Percentiles rank a stretch among this genome's conserved stretches.
Evolutionary conservation across 2,113 vertebrate species (phyloP).

Genomic region (Macquaria australasica): DNA sequence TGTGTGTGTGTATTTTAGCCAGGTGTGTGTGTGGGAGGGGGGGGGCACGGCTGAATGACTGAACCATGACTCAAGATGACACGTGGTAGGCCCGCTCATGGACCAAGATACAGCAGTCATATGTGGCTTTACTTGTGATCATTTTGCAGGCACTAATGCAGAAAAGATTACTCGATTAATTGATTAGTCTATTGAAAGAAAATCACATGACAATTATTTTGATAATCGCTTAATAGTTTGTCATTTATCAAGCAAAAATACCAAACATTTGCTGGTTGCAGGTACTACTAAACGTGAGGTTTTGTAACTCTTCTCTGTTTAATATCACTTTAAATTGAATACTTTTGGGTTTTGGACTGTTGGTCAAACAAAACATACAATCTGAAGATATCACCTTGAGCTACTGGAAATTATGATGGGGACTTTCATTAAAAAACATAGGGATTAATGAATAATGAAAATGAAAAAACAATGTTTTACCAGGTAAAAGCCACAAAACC

Average conservation of each 20-base stretch:
- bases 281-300: not conserved
- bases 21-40: conserved; percentile 37
- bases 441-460: not conserved
- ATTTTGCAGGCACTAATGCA: conserved; percentile 15
- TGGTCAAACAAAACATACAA: not conserved
- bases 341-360: not conserved
- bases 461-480: conserved; percentile 17
- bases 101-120: conserved; percentile 30
- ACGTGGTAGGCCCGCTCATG: conserved; percentile 15
- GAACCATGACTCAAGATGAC: conserved; percentile 65
- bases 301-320: not conserved
- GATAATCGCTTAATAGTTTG: not conserved
- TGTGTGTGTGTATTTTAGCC: conserved; percentile 56
- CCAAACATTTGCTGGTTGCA: not conserved
- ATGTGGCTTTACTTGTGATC: conserved; percentile 34
- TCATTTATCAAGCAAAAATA: not conserved
- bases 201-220: not conserved
- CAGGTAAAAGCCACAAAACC: conserved; percentile 4
- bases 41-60: conserved; percentile 37
- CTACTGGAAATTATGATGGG: not conserved
- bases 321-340: not conserved
- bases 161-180: not conserved
- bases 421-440: not conserved
- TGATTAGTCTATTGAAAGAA: not conserved
- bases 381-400: not conserved